Evolutionary conservation across 2,113 vertebrate genomes (phyloP).

Genomic region (Gobius niger): DNA sequence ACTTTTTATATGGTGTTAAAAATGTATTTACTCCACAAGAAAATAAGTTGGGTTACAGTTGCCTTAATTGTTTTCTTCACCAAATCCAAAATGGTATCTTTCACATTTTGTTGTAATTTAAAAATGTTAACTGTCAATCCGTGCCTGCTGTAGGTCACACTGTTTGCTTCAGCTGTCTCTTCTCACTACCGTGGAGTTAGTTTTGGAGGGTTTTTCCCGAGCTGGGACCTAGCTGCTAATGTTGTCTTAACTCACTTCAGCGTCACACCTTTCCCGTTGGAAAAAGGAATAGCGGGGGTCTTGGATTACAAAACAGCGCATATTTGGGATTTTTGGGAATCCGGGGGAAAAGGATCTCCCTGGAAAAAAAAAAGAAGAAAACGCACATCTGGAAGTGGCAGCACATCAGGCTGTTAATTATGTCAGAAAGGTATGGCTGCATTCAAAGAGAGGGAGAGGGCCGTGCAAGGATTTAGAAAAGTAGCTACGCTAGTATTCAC

Average conservation of each 20-base stretch:
- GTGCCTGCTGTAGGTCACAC: neutral
- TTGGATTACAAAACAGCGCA: neutral
- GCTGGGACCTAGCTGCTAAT: neutral
- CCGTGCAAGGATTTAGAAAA: too few relatives aligned
- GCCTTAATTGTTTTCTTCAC: too few relatives aligned
- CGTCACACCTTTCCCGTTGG: neutral
- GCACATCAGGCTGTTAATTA: neutral
- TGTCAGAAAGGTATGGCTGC: neutral
- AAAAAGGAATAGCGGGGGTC: neutral
- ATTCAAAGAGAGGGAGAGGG: neutral
- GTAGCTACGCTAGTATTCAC: too few relatives aligned
- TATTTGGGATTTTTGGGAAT: neutral
- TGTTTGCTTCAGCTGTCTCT: slow-evolving; percentile 2
- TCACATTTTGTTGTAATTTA: too few relatives aligned
- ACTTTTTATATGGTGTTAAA: too few relatives aligned
- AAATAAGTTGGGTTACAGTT: too few relatives aligned
- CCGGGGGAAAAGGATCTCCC: neutral
- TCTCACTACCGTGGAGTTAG: neutral
- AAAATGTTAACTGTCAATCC: neutral
- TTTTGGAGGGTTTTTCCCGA: neutral
- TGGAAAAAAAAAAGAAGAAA: neutral
- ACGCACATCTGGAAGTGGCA: neutral
- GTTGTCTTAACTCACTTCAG: slow-evolving; percentile 1
- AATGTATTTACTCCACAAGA: too few relatives aligned
- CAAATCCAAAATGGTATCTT: too few relatives aligned